Evolutionary conservation across 1,140 invertebrate species (phyloP), one percentile per base, ranked within the genome.

Genomic region (Halesus radiatus): DNA sequence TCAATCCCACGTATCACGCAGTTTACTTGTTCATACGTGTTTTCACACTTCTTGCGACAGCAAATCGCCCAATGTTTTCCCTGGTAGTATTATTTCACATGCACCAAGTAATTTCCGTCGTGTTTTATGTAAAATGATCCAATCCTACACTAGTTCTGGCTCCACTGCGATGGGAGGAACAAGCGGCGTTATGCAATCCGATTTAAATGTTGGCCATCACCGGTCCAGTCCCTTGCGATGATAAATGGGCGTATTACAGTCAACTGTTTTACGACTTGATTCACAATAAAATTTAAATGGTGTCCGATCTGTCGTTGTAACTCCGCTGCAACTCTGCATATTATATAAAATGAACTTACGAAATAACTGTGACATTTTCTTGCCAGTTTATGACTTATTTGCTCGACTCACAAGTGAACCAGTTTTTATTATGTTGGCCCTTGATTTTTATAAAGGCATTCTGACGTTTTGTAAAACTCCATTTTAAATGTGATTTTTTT

Each of bases 11-110:
- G 37, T 45, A 13, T 45, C 37, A 45, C 37, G 37, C 37, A 45
- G 13, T 45, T 45, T 45, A 45, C 37, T 13, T 45, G 37, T 8
- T 45, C 37, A 13, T 45, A 26, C 5, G 62, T 66, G n/a, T 37
- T 52, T 72, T 72, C 37, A 72, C 68, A 72, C 68, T 18, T 72
- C 15, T 70, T 45, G 66, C 10, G 37, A 45, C 37, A 45, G n/a
- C 3, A n/a, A 32, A 70, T 52, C 6, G 45, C 16, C 45, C 3
- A 20, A 23, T 72, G 45, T 72, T 20, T 20, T 20, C 68, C 8
- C 3, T 20, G 7, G 68, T 13, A 45, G 8, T 45, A 10, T 45
- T 72, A 23, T 52, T 29, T 66, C 62, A 66, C 62, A 20, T 50
- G 68, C 20, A 20, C 68, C n/a, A 50, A 20, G 32, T 72, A 45